Base-by-base conservation (phyloP, 2,888 invertebrate genomes). In the Ormyrus pomaceus region DNA sequence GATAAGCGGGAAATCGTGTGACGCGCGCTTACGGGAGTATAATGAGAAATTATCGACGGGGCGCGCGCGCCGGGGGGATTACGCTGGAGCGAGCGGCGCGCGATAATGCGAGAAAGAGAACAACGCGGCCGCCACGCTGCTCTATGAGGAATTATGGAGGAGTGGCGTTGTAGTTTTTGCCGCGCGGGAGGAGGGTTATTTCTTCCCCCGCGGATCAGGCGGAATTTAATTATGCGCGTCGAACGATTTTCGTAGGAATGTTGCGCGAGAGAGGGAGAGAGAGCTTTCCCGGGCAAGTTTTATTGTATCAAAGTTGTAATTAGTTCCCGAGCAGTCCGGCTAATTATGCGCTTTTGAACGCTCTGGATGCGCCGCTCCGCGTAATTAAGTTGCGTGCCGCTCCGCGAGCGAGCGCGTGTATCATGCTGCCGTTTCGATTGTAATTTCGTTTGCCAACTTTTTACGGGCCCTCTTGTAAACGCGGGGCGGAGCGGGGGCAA, bases 31-130 rank as follows among this genome's bases (percentile, higher is more conserved):
- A 19, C 19, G 19, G 19, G 66, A 68, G 45, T 55, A 55, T 61
- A 82, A 72, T 61, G 59, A 75, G 71, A 80, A 78, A 76, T 78
- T 76, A 72, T 69, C 66, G 75, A 73, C 61, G 53, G 46, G 10
- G 62, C 9, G 56, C 19, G 46, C 34, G 62, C 9, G 56, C 19
- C 51, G 10, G 34, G 4, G 9, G 46, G 64, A 19, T 19, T 19
- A 19, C 19, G 2, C 19, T 19, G 2, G 19, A 19, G 19, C 19
- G 19, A 19, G 1, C 19, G 64, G 6, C 10, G 51, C 10, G 10
- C 5, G 53, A 55, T 19, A 19, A 34, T 10, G 34, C 34, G 19
- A 19, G 19, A 19, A 19, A 19, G 19, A 19, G 19, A 19, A 19
- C 19, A 19, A 1, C 19, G 19, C 55, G 19, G 7, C 53, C 45